A percentile compares a stretch with the other conserved stretches of the same genome.
Conservation (phyloP, 1,140 invertebrate genomes). For the Procambarus clarkii region DNA sequence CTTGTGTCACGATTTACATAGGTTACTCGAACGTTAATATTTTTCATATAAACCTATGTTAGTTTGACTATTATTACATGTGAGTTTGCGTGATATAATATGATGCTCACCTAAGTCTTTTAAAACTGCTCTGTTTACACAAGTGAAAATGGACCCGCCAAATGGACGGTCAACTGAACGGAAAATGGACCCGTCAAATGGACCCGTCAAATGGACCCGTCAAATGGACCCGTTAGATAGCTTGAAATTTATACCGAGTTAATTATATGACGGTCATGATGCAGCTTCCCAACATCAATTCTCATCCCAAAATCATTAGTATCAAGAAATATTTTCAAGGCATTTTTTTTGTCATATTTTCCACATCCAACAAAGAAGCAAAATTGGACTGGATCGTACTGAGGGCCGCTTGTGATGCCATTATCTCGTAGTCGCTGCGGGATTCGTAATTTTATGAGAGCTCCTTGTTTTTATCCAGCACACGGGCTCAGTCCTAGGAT, state of each 20-base stretch:
- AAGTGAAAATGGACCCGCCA: too few species aligned
- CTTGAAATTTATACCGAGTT: not conserved
- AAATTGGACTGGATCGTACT: constrained; percentile 61
- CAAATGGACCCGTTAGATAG: not conserved
- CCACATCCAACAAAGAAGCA: constrained; percentile 48
- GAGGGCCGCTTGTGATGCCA: constrained; percentile 34
- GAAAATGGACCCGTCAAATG: too few species aligned
- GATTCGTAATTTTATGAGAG: constrained; percentile 43
- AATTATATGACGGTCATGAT: not conserved
- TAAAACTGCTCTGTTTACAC: too few species aligned
- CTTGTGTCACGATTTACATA: too few species aligned
- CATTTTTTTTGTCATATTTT: constrained; percentile 17
- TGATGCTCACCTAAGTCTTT: too few species aligned
- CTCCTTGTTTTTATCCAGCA: constrained; percentile 1
- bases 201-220: not conserved
- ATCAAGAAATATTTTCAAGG: constrained; percentile 1
- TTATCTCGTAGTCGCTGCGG: constrained; percentile 55
- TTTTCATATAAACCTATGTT: too few species aligned
- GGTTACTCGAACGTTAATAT: too few species aligned
- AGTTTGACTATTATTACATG: too few species aligned
- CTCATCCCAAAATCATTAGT: not conserved
- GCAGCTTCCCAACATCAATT: not conserved
- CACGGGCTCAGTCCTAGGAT: not conserved
- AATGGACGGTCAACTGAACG: too few species aligned
- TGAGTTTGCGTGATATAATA: too few species aligned